These are phyloP conservation scores for Saimiri boliviensis DNA, from an alignment of 2,113 vertebrate genomes.

Conservation along the genomic window DNA sequence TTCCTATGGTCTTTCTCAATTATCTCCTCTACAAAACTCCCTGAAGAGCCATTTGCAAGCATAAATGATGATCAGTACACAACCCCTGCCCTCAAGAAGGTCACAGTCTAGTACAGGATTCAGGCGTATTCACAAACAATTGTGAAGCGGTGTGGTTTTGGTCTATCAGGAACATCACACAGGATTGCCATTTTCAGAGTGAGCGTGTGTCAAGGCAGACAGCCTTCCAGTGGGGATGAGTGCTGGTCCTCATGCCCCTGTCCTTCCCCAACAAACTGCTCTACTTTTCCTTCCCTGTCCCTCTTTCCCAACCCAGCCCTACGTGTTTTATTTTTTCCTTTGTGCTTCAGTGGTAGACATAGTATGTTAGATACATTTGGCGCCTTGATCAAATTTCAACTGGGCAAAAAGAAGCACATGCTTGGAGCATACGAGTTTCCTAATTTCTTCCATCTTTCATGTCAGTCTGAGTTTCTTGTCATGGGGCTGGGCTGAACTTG, in stretches of 20 bases:
- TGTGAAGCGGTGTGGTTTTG: no score
- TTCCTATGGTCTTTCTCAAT: background rate
- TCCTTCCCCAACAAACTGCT: background rate
- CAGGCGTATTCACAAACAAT: no score
- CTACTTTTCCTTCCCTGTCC: background rate
- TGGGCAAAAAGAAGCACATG: background rate
- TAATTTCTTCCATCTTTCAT: background rate
- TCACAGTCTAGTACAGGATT: background rate
- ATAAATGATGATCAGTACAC: background rate
- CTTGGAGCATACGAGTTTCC: background rate
- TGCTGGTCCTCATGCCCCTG: rapidly evolving
- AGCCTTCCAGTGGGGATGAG: rapidly evolving
- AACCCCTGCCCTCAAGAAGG: background rate
- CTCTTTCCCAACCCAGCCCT: rapidly evolving
- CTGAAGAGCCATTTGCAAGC: background rate
- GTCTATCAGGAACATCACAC: rapidly evolving
- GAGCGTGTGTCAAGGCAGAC: no score
- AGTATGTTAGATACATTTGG: background rate
- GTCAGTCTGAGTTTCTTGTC: background rate
- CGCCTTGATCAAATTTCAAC: background rate
- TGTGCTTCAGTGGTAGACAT: background rate
- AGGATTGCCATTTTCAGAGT: rapidly evolving
- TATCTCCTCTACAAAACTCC: background rate
- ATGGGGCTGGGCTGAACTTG: background rate
- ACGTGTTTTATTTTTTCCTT: background rate